phyloP scores from a whole-genome alignment of 2,113 vertebrate genomes.

The Gymnobelideus leadbeateri region DNA sequence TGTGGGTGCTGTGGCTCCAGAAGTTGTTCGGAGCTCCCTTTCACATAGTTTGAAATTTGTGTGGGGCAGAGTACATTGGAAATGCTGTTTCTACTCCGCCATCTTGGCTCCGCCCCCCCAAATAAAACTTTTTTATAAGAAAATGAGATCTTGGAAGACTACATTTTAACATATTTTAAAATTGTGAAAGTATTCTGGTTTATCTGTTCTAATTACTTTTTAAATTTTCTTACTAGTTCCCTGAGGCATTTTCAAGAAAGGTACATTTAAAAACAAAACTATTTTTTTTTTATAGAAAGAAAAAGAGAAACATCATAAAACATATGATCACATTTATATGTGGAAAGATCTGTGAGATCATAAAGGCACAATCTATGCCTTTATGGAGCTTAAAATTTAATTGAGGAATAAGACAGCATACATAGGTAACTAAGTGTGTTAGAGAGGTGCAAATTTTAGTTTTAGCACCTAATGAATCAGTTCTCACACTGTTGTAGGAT shows the following conservation, averaged over 20 bases:
- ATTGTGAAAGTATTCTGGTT: not conserved
- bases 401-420: not conserved
- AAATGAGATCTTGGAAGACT: not conserved
- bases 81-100: too few species aligned
- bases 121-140: not conserved
- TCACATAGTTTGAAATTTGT: too few species aligned
- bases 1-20: too few species aligned
- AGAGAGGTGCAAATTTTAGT: not conserved
- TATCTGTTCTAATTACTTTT: not conserved
- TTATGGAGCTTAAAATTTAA: slow-evolving; percentile 21
- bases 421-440: not conserved
- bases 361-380: not conserved
- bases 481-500: not conserved
- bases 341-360: not conserved
- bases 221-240: not conserved
- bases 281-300: not conserved
- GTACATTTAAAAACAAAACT: not conserved
- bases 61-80: too few species aligned
- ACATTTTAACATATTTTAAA: not conserved
- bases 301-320: not conserved
- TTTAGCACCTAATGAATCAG: not conserved
- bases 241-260: not conserved
- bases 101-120: too few species aligned
- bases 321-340: not conserved
- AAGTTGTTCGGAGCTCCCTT: too few species aligned